These are phyloP conservation scores for Clivina fossor DNA, from an alignment of 2,888 invertebrate genomes.

Conservation along the genomic window DNA sequence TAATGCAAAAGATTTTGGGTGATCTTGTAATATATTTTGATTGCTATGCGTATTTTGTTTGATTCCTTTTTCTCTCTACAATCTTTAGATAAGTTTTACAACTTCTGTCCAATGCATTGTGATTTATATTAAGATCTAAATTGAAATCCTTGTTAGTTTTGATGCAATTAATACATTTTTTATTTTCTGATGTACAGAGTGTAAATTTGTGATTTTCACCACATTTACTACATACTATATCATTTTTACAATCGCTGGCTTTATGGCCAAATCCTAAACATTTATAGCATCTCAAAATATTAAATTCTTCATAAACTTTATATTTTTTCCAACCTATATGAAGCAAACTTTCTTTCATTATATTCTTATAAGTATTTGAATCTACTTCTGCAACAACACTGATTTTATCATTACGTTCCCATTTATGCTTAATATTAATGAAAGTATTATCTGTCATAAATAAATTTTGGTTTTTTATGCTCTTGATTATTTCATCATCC, in stretches of 20 bases:
- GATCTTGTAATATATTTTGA: background rate
- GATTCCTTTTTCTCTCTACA: background rate
- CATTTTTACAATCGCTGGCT: background rate
- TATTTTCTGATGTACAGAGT: background rate
- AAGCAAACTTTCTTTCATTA: background rate
- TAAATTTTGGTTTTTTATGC: no score
- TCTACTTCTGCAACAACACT: slow-evolving; percentile 4
- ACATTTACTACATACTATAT: slow-evolving; percentile 9
- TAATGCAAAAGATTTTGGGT: slow-evolving; percentile 1
- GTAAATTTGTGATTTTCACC: slow-evolving; percentile 14
- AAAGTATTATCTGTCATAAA: no score
- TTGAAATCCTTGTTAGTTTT: slow-evolving; percentile 7
- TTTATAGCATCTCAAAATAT: slow-evolving; percentile 4
- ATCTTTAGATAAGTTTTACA: background rate
- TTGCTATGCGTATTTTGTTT: slow-evolving; percentile 8
- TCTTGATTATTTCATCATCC: background rate
- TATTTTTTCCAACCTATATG: slow-evolving; percentile 7
- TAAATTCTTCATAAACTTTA: slow-evolving; percentile 7
- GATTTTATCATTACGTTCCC: background rate
- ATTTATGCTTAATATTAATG: slow-evolving; percentile 1
- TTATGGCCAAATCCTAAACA: slow-evolving; percentile 8
- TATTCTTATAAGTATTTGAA: background rate
- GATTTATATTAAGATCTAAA: slow-evolving; percentile 3
- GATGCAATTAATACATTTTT: background rate
- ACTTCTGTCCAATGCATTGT: background rate